Base-by-base conservation (phyloP, 2,113 vertebrate genomes). In the Ictalurus punctatus region DNA sequence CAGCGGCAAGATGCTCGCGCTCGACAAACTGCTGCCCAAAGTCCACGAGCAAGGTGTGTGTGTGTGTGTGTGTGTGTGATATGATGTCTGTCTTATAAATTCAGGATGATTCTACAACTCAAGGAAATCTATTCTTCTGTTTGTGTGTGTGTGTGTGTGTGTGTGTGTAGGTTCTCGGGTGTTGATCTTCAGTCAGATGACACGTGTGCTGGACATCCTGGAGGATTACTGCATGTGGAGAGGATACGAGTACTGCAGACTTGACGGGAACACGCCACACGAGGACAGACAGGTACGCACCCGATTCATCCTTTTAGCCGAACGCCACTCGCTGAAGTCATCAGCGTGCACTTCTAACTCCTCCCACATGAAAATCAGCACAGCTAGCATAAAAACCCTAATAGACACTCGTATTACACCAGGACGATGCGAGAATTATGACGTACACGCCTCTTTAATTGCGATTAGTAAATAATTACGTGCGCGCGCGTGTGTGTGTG, bases 171-270 rank as follows among this genome's bases (percentile, higher is more conserved):
- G 95, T 92, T 98, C 97, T 78, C 95, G 97, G 88, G 96, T 98
- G 79, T 95, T 98, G 7, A 95, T 98, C 87, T 98, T 98, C 89
- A 98, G 97, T 89, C 97, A 98, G 92, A 98, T 98, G 97, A 98
- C 97, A 78, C 96, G 97, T 5, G 93, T 98, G 83, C 90, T 98
- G 91, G 97, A 98, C 92, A 98, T 98, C 91, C 90, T 97, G 94
- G 97, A 98, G 86, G 97, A 98, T 91, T 98, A 97, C 90, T 98
- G 97, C 92, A 97, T 98, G 97, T 98, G 97, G 97, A 95, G 96
- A 91, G 96, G 96, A 0, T 97, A 96, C 52, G 97, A 97, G 89
- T 98, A 97, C 94, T 97, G 97, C 91, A 95, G 97, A 0, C 94
- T 98, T 14, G 97, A 98, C 92, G 97, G 97, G 78, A 97, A 98